Conservation (phyloP, 2,888 invertebrate genomes). For the Drepana falcataria region DNA sequence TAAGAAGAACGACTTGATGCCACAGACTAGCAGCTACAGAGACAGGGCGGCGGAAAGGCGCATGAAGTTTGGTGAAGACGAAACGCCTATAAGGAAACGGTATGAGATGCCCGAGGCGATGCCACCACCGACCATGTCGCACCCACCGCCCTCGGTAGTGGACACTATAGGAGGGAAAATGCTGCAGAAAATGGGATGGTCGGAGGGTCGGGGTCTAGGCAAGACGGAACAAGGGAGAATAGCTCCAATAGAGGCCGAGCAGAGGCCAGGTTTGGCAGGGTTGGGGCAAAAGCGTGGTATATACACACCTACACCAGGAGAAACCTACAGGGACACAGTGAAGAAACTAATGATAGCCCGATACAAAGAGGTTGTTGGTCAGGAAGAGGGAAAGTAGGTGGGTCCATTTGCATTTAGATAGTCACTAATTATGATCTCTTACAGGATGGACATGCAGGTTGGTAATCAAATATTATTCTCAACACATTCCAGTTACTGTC, state of each 20-base stretch:
- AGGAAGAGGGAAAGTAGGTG: constrained; percentile 73
- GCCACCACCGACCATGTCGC: constrained; percentile 74
- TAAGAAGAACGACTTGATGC: constrained; percentile 57
- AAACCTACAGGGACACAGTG: constrained; percentile 93
- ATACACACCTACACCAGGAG: constrained; percentile 88
- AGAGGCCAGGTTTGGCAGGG: constrained; percentile 86
- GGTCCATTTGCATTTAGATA: constrained; percentile 33
- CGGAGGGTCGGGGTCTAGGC: constrained; percentile 96
- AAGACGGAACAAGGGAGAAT: constrained; percentile 95
- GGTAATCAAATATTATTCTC: not conserved
- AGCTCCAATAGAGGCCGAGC: constrained; percentile 91
- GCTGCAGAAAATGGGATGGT: constrained; percentile 99
- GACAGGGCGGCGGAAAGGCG: constrained; percentile 98
- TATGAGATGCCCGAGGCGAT: constrained; percentile 49
- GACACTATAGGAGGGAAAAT: constrained; percentile 97
- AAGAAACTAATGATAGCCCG: constrained; percentile 93
- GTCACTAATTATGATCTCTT: constrained; percentile 27
- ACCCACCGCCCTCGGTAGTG: constrained; percentile 83
- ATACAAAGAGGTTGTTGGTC: constrained; percentile 88
- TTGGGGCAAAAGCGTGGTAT: constrained; percentile 90
- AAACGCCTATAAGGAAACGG: constrained; percentile 77
- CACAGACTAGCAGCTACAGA: constrained; percentile 82
- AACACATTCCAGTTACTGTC: not conserved
- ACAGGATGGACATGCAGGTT: constrained; percentile 36
- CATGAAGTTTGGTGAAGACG: constrained; percentile 94